Evolutionary conservation across 2,888 invertebrate species (phyloP).

Genomic region (Drosophila peninsularis): DNA sequence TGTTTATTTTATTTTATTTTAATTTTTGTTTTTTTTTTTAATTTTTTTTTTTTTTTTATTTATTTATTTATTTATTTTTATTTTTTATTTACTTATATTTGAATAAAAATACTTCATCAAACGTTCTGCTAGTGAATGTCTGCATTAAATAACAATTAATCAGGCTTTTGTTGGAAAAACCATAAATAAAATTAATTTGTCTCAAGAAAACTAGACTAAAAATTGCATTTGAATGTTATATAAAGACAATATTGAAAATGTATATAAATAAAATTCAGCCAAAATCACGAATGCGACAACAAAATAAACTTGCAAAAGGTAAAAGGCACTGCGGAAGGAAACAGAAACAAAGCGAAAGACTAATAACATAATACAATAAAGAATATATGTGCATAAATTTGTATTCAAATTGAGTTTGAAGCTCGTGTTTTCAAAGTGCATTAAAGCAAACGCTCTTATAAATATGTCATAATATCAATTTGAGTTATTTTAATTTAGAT

Average conservation of each 20-base stretch:
- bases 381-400: conserved; percentile 6
- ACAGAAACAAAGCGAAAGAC: background rate
- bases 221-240: background rate
- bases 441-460: conserved; percentile 5
- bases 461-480: conserved; percentile 4
- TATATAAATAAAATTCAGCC: background rate
- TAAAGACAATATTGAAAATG: background rate
- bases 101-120: background rate
- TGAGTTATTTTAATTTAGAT: conserved; percentile 18
- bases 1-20: background rate
- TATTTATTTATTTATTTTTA: background rate
- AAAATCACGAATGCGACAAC: background rate
- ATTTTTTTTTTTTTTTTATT: too few species aligned
- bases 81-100: background rate
- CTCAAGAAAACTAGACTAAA: background rate
- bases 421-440: background rate
- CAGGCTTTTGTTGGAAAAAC: background rate
- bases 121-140: background rate
- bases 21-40: too few species aligned
- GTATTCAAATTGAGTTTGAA: background rate
- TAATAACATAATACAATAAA: background rate
- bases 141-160: conserved; percentile 4
- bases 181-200: background rate
- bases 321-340: background rate
- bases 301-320: background rate